A percentile compares a stretch with the other conserved stretches of the same genome.
Evolutionary conservation across 2,888 invertebrate genomes (phyloP).

Genomic region (Drosophila eohydei): DNA sequence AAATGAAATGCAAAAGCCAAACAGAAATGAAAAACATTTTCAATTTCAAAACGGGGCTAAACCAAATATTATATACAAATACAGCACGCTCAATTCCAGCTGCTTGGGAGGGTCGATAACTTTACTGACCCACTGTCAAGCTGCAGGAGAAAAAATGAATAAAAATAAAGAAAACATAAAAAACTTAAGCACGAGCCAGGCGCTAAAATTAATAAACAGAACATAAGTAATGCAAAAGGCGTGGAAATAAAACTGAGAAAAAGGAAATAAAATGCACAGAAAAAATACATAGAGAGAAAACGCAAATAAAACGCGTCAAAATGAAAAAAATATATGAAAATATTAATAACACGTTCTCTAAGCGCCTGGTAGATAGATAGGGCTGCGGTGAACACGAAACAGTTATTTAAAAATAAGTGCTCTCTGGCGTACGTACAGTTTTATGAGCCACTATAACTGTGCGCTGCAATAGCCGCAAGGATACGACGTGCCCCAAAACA

Average conservation of each 20-base stretch:
- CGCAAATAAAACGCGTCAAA: slow-evolving; percentile 64
- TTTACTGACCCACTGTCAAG: slow-evolving; percentile 53
- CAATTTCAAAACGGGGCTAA: slow-evolving; percentile 18
- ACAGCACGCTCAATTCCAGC: slow-evolving; percentile 15
- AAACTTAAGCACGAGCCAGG: slow-evolving; percentile 30
- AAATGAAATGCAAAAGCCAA: slow-evolving; percentile 32
- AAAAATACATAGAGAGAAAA: slow-evolving; percentile 20
- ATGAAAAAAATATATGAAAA: slow-evolving; percentile 71
- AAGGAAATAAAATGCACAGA: slow-evolving; percentile 12
- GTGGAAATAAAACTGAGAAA: slow-evolving; percentile 26
- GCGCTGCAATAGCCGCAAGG: slow-evolving; percentile 47
- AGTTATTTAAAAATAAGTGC: slow-evolving; percentile 73
- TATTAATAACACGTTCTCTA: slow-evolving; percentile 65
- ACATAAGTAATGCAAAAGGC: slow-evolving; percentile 49
- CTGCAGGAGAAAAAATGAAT: slow-evolving; percentile 7
- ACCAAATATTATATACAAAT: slow-evolving; percentile 17
- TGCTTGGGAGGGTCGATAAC: slow-evolving; percentile 20
- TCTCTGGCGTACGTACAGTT: slow-evolving; percentile 61
- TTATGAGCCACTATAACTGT: slow-evolving; percentile 73
- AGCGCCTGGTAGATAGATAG: slow-evolving; percentile 4
- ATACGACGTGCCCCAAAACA: slow-evolving; percentile 23
- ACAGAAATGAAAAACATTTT: slow-evolving; percentile 37
- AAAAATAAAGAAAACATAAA: slow-evolving; percentile 17
- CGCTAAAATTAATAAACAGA: slow-evolving; percentile 57
- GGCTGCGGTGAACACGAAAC: slow-evolving; percentile 56